Conservation (phyloP, 2,888 invertebrate species). For the Hypselothyrea guttata region DNA sequence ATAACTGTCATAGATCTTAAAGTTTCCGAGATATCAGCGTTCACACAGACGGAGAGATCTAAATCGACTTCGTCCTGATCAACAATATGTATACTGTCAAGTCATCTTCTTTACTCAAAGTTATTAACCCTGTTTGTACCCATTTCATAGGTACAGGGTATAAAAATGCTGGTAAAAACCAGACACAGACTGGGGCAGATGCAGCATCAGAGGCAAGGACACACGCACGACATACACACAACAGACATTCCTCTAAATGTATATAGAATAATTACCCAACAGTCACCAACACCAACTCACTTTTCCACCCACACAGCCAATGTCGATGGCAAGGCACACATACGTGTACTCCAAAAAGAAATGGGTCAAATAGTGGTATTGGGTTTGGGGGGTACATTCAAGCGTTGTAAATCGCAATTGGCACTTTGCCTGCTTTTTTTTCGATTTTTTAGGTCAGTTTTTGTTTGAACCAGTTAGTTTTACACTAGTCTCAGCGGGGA, state of each 20-base stretch:
- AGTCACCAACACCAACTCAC: slow-evolving; percentile 26
- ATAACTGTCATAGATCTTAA: no score
- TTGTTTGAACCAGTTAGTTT: slow-evolving; percentile 35
- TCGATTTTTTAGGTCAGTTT: no score
- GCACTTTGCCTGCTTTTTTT: slow-evolving; percentile 33
- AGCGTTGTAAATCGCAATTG: slow-evolving; percentile 48
- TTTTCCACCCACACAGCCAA: slow-evolving; percentile 1
- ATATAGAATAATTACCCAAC: slow-evolving; percentile 50
- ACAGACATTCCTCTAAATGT: slow-evolving; percentile 6
- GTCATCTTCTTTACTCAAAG: no score
- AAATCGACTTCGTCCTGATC: no score
- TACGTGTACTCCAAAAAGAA: slow-evolving; percentile 31
- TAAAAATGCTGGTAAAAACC: no score
- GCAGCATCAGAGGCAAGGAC: slow-evolving; percentile 12
- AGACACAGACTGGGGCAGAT: neutral
- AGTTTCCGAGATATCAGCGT: no score
- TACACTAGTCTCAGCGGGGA: slow-evolving; percentile 7
- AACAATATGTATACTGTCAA: no score
- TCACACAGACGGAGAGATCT: no score
- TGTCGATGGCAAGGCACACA: slow-evolving; percentile 38
- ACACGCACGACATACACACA: slow-evolving; percentile 8
- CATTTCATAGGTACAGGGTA: no score
- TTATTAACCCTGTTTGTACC: no score
- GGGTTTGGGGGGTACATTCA: slow-evolving; percentile 2
- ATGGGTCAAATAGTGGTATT: slow-evolving; percentile 52